Base-by-base conservation (phyloP, 92 coral and sea anemone species). In the Diadumene lineata region DNA sequence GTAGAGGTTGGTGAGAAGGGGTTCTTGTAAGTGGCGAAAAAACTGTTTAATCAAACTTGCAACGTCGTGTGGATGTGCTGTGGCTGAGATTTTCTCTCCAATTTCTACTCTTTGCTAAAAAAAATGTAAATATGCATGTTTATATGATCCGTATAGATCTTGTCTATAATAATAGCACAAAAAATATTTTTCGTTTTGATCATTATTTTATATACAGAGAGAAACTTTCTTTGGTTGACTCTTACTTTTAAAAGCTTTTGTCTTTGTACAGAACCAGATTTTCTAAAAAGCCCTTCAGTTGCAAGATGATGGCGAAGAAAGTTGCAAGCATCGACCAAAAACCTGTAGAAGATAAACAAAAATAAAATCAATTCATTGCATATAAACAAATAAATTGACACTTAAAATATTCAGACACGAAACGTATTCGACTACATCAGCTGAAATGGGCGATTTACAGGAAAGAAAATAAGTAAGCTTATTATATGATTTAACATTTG, bases 191-290 rank as follows among this genome's bases (percentile, higher is more conserved):
- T n/a, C n/a, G n/a, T n/a, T n/a, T n/a, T n/a, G n/a, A n/a, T n/a
- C n/a, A n/a, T n/a, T n/a, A n/a, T n/a, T n/a, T n/a, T n/a, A n/a
- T n/a, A n/a, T n/a, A n/a, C n/a, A n/a, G n/a, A n/a, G n/a, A n/a
- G n/a, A n/a, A n/a, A n/a, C n/a, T n/a, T n/a, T n/a, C n/a, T n/a
- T n/a, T n/a, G n/a, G n/a, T n/a, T n/a, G n/a, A 27, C 1, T 48
- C 17, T 48, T 64, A 94, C 98, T 91, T 89, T 94, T 29, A 94
- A 83, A 31, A 76, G 56, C 69, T 92, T 94, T 66, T 94, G 98
- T 69, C 98, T 69, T 70, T 89, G 97, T 58, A 93, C 86, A n/a
- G 98, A 94, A 22, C 98, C 98, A 71, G 98, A 94, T 75, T 92
- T 92, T 70, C 98, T 85, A 44, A 94, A 94, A 15, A 94, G 84